These are phyloP conservation scores for Chamaetylas fuelleborni DNA, from an alignment of 2,113 vertebrate genomes.

Conservation along the genomic window DNA sequence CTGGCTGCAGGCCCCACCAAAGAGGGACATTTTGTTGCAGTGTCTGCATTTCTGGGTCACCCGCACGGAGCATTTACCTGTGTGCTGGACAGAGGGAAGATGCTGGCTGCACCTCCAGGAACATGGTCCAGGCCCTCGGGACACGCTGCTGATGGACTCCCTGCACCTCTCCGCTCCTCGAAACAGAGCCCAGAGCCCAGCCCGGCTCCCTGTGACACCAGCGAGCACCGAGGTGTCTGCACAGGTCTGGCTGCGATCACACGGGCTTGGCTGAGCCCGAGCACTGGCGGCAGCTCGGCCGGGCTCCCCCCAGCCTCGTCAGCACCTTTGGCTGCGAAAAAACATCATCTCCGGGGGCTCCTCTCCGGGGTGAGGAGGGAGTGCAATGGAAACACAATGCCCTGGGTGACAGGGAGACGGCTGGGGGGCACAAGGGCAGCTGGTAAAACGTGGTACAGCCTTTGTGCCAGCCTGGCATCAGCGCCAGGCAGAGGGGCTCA, in stretches of 20 bases:
- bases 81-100: rapidly evolving
- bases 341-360: neutral
- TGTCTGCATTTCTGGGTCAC: neutral
- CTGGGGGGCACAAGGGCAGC: neutral
- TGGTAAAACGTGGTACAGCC: rapidly evolving
- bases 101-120: neutral
- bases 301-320: neutral
- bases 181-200: rapidly evolving
- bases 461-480: neutral
- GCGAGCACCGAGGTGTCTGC: neutral
- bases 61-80: neutral
- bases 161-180: neutral
- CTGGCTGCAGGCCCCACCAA: neutral
- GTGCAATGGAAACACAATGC: neutral
- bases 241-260: neutral
- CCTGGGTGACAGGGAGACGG: neutral
- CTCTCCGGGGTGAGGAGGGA: neutral
- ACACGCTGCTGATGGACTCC: neutral
- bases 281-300: rapidly evolving
- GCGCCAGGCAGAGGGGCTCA: neutral
- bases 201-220: neutral
- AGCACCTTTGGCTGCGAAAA: neutral
- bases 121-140: neutral
- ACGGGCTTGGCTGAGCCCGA: neutral
- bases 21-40: neutral